These are phyloP conservation scores for Lutraria lutraria DNA, from an alignment of 2,888 invertebrate species.

Conservation along the genomic window DNA sequence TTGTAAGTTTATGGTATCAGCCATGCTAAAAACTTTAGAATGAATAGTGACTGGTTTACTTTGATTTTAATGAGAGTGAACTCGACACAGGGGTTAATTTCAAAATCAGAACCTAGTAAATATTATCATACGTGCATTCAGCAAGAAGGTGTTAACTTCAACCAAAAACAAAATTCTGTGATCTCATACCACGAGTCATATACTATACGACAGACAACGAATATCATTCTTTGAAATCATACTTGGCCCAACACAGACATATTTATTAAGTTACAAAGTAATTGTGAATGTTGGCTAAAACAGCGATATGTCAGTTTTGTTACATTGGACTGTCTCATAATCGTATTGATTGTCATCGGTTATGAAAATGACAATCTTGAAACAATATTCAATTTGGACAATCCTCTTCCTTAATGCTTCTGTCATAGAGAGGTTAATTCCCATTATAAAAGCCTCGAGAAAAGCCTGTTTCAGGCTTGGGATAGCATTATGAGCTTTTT, in stretches of 20 bases:
- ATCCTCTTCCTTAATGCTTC: neutral
- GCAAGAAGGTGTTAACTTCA: no score
- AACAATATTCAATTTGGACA: slow-evolving; percentile 14
- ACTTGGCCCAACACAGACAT: neutral
- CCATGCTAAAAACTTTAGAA: no score
- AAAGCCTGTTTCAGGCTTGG: neutral
- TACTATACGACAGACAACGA: neutral
- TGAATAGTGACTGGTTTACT: no score
- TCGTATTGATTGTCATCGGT: neutral
- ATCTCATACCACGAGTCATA: neutral
- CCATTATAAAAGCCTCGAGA: neutral
- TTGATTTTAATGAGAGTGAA: no score
- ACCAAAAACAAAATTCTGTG: no score
- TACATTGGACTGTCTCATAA: neutral
- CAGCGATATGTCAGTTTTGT: neutral
- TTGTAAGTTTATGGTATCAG: no score
- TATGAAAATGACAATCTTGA: slow-evolving; percentile 9
- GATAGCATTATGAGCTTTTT: neutral
- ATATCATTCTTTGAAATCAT: neutral
- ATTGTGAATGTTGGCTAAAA: neutral
- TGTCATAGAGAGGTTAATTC: slow-evolving; percentile 18
- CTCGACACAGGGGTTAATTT: no score
- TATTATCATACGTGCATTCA: no score
- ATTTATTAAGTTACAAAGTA: neutral
- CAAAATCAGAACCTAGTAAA: no score